These are phyloP conservation scores for Drosophila micromelanica DNA, from an alignment of 1,140 invertebrate species.

Conservation along the genomic window DNA sequence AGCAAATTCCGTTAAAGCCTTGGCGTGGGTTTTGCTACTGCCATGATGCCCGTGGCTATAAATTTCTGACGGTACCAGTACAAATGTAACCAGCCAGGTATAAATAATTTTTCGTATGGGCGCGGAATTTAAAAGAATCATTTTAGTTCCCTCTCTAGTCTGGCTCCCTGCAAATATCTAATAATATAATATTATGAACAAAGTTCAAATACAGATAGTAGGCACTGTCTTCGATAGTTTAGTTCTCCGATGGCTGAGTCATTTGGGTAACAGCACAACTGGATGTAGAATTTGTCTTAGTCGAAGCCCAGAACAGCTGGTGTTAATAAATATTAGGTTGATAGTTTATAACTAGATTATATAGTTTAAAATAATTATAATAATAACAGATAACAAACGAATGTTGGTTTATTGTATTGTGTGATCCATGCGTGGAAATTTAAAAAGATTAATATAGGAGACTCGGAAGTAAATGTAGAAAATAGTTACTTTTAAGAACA, in stretches of 20 bases:
- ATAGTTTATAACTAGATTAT: too few species aligned
- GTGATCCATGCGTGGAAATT: too few species aligned
- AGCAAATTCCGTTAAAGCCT: conserved; percentile 12
- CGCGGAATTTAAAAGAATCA: conserved; percentile 48
- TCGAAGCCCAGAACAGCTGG: too few species aligned
- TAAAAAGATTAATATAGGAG: too few species aligned
- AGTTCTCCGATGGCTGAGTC: too few species aligned
- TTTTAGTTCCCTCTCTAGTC: conserved; percentile 14
- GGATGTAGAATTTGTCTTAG: too few species aligned
- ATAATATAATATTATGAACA: conserved; percentile 3
- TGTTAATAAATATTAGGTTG: too few species aligned
- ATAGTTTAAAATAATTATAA: too few species aligned
- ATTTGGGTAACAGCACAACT: too few species aligned
- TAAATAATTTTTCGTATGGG: conserved; percentile 34
- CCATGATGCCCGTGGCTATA: conserved; percentile 45
- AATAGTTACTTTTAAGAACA: background rate
- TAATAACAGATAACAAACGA: too few species aligned
- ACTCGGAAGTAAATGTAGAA: background rate
- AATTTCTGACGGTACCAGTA: conserved; percentile 49
- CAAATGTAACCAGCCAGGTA: conserved; percentile 37
- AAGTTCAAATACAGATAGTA: conserved; percentile 4
- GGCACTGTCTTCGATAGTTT: too few species aligned
- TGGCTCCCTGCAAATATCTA: conserved; percentile 1
- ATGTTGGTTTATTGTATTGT: too few species aligned
- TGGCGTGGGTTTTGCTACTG: conserved; percentile 25